Percentiles rank a stretch among this genome's conserved stretches.
Conservation (phyloP, 2,113 vertebrate species). For the Crotalus viridis region DNA sequence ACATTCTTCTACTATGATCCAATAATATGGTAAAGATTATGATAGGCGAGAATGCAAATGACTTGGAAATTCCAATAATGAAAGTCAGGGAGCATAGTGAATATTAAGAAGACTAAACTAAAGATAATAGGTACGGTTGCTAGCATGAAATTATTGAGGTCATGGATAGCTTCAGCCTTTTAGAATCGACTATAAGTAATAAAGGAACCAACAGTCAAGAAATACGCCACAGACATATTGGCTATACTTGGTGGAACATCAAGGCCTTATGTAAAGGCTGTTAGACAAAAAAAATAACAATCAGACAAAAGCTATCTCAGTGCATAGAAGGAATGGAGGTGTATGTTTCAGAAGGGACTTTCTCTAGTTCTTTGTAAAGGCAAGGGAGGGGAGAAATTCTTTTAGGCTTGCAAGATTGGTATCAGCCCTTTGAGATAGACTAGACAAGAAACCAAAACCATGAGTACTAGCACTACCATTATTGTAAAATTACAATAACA, state of each 20-base stretch:
- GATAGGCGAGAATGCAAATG: not conserved
- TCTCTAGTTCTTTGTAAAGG: not conserved
- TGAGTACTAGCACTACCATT: not conserved
- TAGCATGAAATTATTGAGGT: not conserved
- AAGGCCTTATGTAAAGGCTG: not conserved
- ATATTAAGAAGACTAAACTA: not conserved
- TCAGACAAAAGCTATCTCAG: not conserved
- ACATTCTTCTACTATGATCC: not conserved
- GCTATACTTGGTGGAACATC: not conserved
- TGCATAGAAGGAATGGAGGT: not conserved
- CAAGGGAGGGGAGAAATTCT: not conserved
- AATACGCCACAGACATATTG: not conserved
- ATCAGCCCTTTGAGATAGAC: not conserved
- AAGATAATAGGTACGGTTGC: not conserved
- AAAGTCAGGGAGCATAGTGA: not conserved
- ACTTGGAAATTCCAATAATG: not conserved
- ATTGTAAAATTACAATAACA: not conserved
- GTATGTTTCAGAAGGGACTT: not conserved
- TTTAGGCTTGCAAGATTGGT: not conserved
- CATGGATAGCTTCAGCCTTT: not conserved
- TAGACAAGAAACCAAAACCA: not conserved
- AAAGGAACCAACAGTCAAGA: not conserved
- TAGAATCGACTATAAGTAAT: not conserved
- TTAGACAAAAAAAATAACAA: not conserved
- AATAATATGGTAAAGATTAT: not conserved